phyloP scores from a whole-genome alignment of 2,888 invertebrate species.

The Liopterus haemorrhoidalis region DNA sequence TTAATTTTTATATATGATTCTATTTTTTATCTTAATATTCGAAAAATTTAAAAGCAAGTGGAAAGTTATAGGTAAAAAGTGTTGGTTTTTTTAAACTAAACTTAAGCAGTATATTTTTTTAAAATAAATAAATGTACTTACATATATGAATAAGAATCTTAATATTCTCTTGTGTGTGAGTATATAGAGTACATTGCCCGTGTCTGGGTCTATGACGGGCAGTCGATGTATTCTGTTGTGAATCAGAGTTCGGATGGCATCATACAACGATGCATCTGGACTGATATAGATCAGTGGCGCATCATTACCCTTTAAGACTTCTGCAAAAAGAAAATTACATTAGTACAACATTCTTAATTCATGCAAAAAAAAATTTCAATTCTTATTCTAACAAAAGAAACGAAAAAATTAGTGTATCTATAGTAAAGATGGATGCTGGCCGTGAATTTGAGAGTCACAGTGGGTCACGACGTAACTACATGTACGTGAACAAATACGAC shows the following conservation, averaged over 20 bases:
- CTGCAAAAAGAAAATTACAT: conserved; percentile 47
- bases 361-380: conserved; percentile 14
- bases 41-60: no score
- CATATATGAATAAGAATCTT: conserved; percentile 95
- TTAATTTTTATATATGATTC: no score
- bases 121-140: conserved; percentile 54
- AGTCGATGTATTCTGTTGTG: conserved; percentile 93
- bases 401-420: conserved; percentile 15
- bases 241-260: conserved; percentile 88
- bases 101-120: no score
- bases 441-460: no score
- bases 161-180: conserved; percentile 97
- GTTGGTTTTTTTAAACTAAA: no score
- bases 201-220: conserved; percentile 92
- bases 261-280: conserved; percentile 88
- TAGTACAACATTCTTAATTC: conserved; percentile 1
- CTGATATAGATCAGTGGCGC: conserved; percentile 84
- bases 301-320: conserved; percentile 78
- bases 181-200: conserved; percentile 96
- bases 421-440: not conserved
- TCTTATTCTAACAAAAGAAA: conserved; percentile 11
- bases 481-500: no score
- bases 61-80: no score
- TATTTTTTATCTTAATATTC: no score
- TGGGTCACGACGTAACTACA: no score